Conservation (phyloP, 37 sponge, comb jelly and placozoan genomes). For the Dysidea cf. avara region DNA sequence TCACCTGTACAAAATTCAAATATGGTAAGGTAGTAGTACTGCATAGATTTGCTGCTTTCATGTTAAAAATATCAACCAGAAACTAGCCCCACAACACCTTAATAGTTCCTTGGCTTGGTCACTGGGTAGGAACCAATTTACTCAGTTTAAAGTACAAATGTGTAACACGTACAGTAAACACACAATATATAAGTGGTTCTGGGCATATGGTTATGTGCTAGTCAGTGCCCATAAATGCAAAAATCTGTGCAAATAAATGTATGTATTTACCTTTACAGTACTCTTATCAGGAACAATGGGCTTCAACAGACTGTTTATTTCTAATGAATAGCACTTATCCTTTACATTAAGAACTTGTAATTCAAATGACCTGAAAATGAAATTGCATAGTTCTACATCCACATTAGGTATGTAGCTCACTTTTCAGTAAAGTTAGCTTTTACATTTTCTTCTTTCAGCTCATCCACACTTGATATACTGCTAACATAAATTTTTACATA, state of each 20-base stretch:
- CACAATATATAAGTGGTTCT: not conserved
- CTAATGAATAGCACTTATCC: slow-evolving; percentile 52
- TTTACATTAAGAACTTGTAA: slow-evolving; percentile 38
- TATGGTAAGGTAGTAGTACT: too few species aligned
- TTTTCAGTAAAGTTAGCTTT: slow-evolving; percentile 46
- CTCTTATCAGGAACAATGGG: slow-evolving; percentile 50
- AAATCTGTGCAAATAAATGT: too few species aligned
- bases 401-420: slow-evolving; percentile 28
- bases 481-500: slow-evolving; percentile 91
- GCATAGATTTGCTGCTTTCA: too few species aligned
- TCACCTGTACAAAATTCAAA: too few species aligned
- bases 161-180: not conserved
- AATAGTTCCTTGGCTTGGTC: too few species aligned
- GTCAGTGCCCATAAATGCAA: too few species aligned
- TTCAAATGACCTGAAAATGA: slow-evolving; percentile 52
- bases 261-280: slow-evolving; percentile 50
- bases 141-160: not conserved
- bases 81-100: too few species aligned
- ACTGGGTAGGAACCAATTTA: too few species aligned
- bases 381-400: not conserved
- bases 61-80: too few species aligned
- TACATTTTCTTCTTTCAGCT: slow-evolving; percentile 55
- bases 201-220: not conserved
- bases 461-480: slow-evolving; percentile 58
- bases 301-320: slow-evolving; percentile 41